These are phyloP conservation scores for Brachirus orientalis DNA, from an alignment of 2,113 vertebrate genomes.

Conservation along the genomic window DNA sequence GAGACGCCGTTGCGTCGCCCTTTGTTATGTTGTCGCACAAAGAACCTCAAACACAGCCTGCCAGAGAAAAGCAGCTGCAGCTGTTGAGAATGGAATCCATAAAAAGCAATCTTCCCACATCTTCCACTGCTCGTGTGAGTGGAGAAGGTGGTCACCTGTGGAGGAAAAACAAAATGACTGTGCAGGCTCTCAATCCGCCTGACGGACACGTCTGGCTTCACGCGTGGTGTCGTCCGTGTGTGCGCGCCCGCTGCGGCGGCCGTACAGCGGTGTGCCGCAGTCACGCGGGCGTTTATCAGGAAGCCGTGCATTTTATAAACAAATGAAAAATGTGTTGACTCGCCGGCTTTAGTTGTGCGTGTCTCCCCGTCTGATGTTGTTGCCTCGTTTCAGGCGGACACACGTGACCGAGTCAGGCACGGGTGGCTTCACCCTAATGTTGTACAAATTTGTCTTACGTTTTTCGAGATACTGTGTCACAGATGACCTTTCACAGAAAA, in stretches of 20 bases:
- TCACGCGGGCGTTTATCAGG: too few species aligned
- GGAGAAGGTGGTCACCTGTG: conserved; percentile 61
- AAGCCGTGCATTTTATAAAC: conserved; percentile 16
- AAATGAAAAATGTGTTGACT: conserved; percentile 11
- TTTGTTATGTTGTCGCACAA: neutral
- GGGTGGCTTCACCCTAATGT: conserved; percentile 27
- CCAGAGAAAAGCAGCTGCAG: neutral
- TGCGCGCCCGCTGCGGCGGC: too few species aligned
- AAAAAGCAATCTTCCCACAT: conserved; percentile 60
- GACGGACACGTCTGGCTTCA: conserved; percentile 48
- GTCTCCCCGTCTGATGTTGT: too few species aligned
- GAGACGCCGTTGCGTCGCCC: neutral
- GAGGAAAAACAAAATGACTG: conserved; percentile 42
- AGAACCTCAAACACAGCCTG: neutral
- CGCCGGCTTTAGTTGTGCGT: too few species aligned
- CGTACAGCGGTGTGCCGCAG: too few species aligned
- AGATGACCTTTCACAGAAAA: conserved; percentile 66
- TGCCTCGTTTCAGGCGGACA: neutral
- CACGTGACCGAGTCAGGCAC: neutral
- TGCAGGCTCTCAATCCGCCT: conserved; percentile 18
- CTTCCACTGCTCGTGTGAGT: conserved; percentile 17
- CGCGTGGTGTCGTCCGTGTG: too few species aligned
- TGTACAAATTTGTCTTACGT: conserved; percentile 52
- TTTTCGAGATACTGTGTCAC: conserved; percentile 48
- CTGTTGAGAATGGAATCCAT: conserved; percentile 30